Evolutionary conservation across 1,140 invertebrate genomes (phyloP), one percentile per base, ranked within the genome.

Genomic region (Eupeodes corollae): DNA sequence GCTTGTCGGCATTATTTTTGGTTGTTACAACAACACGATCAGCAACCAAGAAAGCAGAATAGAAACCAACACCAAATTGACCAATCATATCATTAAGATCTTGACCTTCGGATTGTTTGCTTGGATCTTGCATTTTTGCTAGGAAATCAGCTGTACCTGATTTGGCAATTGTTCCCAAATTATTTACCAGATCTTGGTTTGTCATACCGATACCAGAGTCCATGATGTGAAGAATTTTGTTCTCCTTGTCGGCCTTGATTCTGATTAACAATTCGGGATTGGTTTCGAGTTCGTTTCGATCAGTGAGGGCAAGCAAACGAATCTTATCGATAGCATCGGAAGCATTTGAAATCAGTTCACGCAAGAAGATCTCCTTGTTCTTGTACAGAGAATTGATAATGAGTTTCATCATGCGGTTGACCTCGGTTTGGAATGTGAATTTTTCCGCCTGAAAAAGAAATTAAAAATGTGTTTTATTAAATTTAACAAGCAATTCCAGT

Each of bases 191-290:
- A 67, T 99, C 96, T 48, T 83, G 72, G 61, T 91, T 89, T 0
- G 94, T 98, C 96, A 99, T 99, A 52, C 94, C 97, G 55, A 99
- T 85, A 62, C 97, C 97, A 19, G 92, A 89, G 71, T 99, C 97
- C 41, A 83, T 95, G 55, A 99, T 92, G 65, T 93, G 91, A 13
- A 99, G 70, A 46, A 93, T 79, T 55, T 91, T 87, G 52, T 86
- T 86, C n/a, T 97, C 94, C 65, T 94, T 92, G 61, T 99, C 95
- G 1, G 91, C 88, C 73, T 95, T 97, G 56, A 99, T 97, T 66
- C 87, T 83, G 44, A 99, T 92, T 45, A 79, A 79, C 32, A 98
- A 67, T 61, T 99, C 92, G 1, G 81, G 74, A 58, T 84, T 93
- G 6, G 80, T 70, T 14, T 82, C 78, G 32, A 98, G 69, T 33